Evolutionary conservation across 1,140 invertebrate genomes (phyloP).

Genomic region (Eueides isabella): DNA sequence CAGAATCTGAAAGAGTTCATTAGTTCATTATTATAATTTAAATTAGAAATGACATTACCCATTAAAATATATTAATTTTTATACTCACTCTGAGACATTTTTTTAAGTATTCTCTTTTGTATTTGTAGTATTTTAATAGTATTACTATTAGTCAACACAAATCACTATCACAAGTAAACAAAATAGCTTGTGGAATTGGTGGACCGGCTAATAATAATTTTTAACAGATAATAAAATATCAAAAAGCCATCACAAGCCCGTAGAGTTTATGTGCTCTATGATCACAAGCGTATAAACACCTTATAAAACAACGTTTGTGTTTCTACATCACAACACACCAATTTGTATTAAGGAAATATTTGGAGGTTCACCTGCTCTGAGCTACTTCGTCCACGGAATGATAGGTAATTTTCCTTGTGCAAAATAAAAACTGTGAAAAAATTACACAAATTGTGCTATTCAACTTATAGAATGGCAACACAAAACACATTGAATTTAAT

Average conservation of each 20-base stretch:
- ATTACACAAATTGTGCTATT: background rate
- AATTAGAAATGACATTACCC: background rate
- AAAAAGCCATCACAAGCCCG: background rate
- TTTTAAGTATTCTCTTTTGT: background rate
- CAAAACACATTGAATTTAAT: too few species aligned
- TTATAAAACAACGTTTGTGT: too few species aligned
- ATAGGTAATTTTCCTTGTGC: too few species aligned
- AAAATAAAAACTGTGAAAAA: background rate
- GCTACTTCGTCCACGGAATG: too few species aligned
- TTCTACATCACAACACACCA: too few species aligned
- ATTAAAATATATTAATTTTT: background rate
- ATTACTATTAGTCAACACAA: background rate
- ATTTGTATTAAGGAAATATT: too few species aligned
- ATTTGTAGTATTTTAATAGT: background rate
- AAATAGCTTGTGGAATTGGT: background rate
- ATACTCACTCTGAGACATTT: constrained; percentile 70
- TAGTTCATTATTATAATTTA: background rate
- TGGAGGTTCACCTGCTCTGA: too few species aligned
- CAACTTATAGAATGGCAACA: background rate
- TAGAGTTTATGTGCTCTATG: background rate
- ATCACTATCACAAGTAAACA: background rate
- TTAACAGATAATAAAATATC: background rate
- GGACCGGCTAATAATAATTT: background rate
- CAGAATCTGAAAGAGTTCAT: constrained; percentile 61
- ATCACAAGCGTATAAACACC: too few species aligned